These are phyloP conservation scores for Campaea margaritaria DNA, from an alignment of 2,888 invertebrate species.

Conservation along the genomic window DNA sequence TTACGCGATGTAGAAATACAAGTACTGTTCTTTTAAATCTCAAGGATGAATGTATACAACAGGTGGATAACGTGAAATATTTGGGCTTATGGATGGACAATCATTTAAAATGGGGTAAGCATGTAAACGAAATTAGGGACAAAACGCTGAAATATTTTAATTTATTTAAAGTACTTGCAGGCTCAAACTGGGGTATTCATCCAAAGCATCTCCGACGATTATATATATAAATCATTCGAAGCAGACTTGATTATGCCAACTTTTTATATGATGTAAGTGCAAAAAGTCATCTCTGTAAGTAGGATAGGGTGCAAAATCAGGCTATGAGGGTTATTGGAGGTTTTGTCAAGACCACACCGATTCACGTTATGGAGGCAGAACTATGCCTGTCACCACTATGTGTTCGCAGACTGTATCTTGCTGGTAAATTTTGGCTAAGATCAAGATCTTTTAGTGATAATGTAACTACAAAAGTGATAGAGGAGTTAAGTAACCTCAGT, in stretches of 20 bases:
- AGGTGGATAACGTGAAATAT: slow-evolving; percentile 39
- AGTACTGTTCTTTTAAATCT: no score
- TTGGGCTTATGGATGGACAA: slow-evolving; percentile 47
- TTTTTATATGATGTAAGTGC: slow-evolving; percentile 31
- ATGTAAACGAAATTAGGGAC: slow-evolving; percentile 38
- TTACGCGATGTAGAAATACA: slow-evolving; percentile 35
- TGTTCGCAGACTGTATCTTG: slow-evolving; percentile 32
- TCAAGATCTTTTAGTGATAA: slow-evolving; percentile 10
- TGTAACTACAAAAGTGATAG: background rate
- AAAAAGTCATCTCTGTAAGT: slow-evolving; percentile 30
- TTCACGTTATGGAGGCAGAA: slow-evolving; percentile 33
- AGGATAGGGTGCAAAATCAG: slow-evolving; percentile 40
- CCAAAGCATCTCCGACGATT: slow-evolving; percentile 41
- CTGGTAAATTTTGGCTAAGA: slow-evolving; percentile 32
- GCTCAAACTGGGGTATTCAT: slow-evolving; percentile 45
- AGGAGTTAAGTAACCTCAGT: no score
- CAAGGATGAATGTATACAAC: no score
- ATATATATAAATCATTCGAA: slow-evolving; percentile 41
- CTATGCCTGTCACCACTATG: slow-evolving; percentile 29
- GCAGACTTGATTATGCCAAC: slow-evolving; percentile 41
- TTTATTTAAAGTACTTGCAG: slow-evolving; percentile 42
- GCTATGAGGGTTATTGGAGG: slow-evolving; percentile 37
- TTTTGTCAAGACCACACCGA: slow-evolving; percentile 37
- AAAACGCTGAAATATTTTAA: slow-evolving; percentile 41
- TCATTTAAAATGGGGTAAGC: slow-evolving; percentile 42